Evolutionary conservation across 1,140 invertebrate genomes (phyloP).

Genomic region (Apis florea): DNA sequence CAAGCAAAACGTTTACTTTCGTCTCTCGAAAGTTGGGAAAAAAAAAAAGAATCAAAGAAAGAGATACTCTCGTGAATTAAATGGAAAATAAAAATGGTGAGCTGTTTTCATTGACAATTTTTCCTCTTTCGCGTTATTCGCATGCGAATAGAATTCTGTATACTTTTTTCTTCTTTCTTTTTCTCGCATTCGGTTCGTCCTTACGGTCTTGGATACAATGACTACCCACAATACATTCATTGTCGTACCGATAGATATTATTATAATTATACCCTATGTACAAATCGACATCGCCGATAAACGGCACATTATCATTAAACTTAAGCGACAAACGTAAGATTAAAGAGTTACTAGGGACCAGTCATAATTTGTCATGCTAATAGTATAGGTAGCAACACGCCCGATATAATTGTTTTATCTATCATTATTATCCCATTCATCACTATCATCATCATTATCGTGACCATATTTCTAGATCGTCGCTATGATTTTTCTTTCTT

Average conservation of each 20-base stretch:
- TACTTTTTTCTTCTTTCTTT: neutral
- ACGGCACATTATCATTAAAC: constrained; percentile 63
- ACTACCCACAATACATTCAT: constrained; percentile 50
- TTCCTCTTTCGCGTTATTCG: constrained; percentile 3
- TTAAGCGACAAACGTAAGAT: constrained; percentile 70
- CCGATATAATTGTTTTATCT: constrained; percentile 60
- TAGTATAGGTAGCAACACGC: constrained; percentile 71
- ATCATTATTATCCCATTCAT: constrained; percentile 28
- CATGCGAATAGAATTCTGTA: neutral
- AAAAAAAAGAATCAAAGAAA: neutral
- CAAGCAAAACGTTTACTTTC: constrained; percentile 13
- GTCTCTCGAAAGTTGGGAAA: neutral
- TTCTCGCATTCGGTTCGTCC: constrained; percentile 55
- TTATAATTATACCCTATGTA: constrained; percentile 69
- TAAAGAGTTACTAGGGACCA: constrained; percentile 71
- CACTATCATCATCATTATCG: constrained; percentile 37
- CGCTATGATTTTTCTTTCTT: neutral
- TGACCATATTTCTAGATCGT: constrained; percentile 1
- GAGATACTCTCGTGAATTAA: constrained; percentile 1
- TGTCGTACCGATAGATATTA: constrained; percentile 50
- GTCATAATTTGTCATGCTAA: constrained; percentile 74
- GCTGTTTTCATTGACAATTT: constrained; percentile 12
- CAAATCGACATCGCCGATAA: constrained; percentile 67
- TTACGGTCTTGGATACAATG: constrained; percentile 56
- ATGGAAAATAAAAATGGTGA: neutral